A percentile compares a stretch with the other conserved stretches of the same genome.
Evolutionary conservation across 1,140 invertebrate species (phyloP).

Genomic region (Formica exsecta): DNA sequence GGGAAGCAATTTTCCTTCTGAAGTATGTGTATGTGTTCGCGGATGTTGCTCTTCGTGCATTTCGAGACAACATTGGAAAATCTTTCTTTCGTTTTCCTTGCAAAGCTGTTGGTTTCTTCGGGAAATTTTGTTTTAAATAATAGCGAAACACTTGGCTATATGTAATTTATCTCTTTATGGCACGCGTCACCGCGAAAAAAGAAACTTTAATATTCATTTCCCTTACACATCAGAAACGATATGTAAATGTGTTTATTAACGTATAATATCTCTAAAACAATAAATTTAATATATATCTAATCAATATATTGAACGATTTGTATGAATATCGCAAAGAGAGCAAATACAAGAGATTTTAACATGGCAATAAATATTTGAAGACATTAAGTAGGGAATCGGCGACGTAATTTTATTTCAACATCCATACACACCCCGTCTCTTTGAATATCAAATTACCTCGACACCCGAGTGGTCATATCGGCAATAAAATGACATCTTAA

Average conservation of each 20-base stretch:
- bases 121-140: background rate
- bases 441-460: constrained; percentile 27
- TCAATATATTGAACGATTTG: background rate
- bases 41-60: background rate
- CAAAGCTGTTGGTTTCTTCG: background rate
- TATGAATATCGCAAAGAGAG: background rate
- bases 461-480: constrained; percentile 13
- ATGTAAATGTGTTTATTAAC: too few species aligned
- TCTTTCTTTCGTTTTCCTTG: background rate
- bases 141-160: too few species aligned
- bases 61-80: background rate
- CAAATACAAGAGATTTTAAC: background rate
- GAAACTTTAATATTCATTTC: background rate
- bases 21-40: too few species aligned
- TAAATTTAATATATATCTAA: background rate
- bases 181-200: too few species aligned
- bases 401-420: constrained; percentile 6
- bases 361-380: background rate
- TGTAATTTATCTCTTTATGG: background rate
- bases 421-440: background rate
- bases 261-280: background rate
- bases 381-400: background rate
- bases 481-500: constrained; percentile 32
- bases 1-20: too few species aligned
- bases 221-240: background rate